A percentile compares a stretch with the other conserved stretches of the same genome.
Evolutionary conservation across 2,888 invertebrate genomes (phyloP).

Genomic region (Aphodius granarius): DNA sequence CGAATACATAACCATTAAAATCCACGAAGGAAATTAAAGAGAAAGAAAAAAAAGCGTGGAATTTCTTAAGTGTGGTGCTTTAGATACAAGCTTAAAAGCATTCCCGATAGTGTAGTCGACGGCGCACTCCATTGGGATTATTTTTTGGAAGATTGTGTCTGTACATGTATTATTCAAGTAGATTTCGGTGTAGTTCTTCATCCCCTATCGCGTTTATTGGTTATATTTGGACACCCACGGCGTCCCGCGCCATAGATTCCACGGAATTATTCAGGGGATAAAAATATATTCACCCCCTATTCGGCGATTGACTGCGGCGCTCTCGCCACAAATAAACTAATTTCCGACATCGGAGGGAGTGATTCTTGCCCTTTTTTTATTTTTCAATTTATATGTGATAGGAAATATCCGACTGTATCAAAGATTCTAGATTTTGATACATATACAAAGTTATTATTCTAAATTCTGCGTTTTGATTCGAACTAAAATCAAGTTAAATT

Average conservation of each 20-base stretch:
- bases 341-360: slow-evolving; percentile 6
- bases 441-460: too few relatives aligned
- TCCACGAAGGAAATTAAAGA: background rate
- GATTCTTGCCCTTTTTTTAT: slow-evolving; percentile 1
- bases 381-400: background rate
- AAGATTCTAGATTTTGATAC: too few relatives aligned
- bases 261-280: slow-evolving; percentile 24
- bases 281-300: slow-evolving; percentile 23
- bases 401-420: background rate
- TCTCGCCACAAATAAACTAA: slow-evolving; percentile 11
- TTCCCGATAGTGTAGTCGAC: background rate
- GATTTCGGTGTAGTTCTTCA: slow-evolving; percentile 36
- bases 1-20: slow-evolving; percentile 20
- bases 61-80: slow-evolving; percentile 16
- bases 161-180: slow-evolving; percentile 38
- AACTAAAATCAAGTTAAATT: too few relatives aligned
- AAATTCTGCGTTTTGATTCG: too few relatives aligned
- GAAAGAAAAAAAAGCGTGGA: slow-evolving; percentile 16
- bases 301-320: slow-evolving; percentile 5
- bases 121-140: slow-evolving; percentile 10
- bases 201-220: slow-evolving; percentile 34
- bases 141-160: slow-evolving; percentile 23
- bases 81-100: background rate
- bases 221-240: slow-evolving; percentile 21
- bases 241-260: slow-evolving; percentile 24